These are phyloP conservation scores for Danionella dracula DNA, from an alignment of 2,797 vertebrate genomes.

Conservation along the genomic window DNA sequence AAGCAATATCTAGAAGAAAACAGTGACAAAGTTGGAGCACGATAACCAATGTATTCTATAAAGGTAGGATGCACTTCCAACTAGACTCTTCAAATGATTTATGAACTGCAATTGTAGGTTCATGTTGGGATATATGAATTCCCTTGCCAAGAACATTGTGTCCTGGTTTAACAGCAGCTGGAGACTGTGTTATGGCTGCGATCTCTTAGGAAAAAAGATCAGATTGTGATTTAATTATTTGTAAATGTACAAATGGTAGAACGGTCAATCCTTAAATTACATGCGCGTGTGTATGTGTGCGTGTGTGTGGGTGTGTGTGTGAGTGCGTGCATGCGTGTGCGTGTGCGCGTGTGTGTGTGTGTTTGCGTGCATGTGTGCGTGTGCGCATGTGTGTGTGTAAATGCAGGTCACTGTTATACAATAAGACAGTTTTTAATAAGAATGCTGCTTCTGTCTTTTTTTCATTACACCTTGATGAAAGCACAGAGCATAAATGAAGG, in stretches of 20 bases:
- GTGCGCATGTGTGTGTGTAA: too few relatives aligned
- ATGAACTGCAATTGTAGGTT: constrained; percentile 33
- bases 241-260: constrained; percentile 49
- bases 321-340: too few relatives aligned
- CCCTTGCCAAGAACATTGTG: constrained; percentile 31
- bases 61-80: constrained; percentile 29
- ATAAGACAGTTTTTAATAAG: too few relatives aligned
- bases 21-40: constrained; percentile 18
- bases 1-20: constrained; percentile 13
- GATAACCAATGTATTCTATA: constrained; percentile 26
- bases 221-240: constrained; percentile 47
- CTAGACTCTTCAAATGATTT: constrained; percentile 29
- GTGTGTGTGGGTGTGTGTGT: too few relatives aligned
- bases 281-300: constrained; percentile 52
- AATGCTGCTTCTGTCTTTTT: constrained; percentile 39
- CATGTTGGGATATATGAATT: constrained; percentile 33
- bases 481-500: constrained; percentile 48
- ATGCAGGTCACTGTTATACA: too few relatives aligned
- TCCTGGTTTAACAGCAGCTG: constrained; percentile 40
- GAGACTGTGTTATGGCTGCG: constrained; percentile 29
- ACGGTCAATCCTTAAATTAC: constrained; percentile 44
- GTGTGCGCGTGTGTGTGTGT: too few relatives aligned
- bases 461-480: constrained; percentile 52
- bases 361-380: too few relatives aligned
- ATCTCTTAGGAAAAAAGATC: constrained; percentile 41